These are phyloP conservation scores for Drosophila colorata DNA, from an alignment of 2,888 invertebrate species.

Conservation along the genomic window DNA sequence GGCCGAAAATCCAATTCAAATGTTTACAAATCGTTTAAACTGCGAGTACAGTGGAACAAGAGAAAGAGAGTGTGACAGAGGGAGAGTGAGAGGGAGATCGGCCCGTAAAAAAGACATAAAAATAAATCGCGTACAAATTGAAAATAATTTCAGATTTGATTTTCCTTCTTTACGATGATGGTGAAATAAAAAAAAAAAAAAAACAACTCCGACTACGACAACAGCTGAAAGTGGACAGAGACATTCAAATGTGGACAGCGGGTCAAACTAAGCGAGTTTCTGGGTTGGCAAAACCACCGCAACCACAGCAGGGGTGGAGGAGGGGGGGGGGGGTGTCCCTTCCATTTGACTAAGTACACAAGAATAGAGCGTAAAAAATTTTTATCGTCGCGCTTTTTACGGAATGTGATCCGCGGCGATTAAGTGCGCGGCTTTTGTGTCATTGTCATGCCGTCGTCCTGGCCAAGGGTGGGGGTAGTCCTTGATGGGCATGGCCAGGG, in stretches of 20 bases:
- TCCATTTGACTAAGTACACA: slow-evolving; percentile 80
- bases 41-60: slow-evolving; percentile 40
- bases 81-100: background rate
- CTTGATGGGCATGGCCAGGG: slow-evolving; percentile 19
- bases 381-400: slow-evolving; percentile 83
- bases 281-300: slow-evolving; percentile 18
- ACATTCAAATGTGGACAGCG: slow-evolving; percentile 59
- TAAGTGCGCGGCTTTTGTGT: slow-evolving; percentile 83
- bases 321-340: slow-evolving; percentile 34
- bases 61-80: slow-evolving; percentile 10
- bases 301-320: slow-evolving; percentile 15
- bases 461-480: slow-evolving; percentile 18
- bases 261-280: slow-evolving; percentile 49
- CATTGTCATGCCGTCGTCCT: slow-evolving; percentile 78
- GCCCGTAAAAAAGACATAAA: slow-evolving; percentile 74
- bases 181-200: slow-evolving; percentile 33
- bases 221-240: slow-evolving; percentile 56
- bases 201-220: slow-evolving; percentile 22
- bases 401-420: slow-evolving; percentile 83
- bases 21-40: slow-evolving; percentile 84
- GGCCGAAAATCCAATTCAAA: slow-evolving; percentile 82
- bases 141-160: slow-evolving; percentile 84
- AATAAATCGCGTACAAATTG: slow-evolving; percentile 84
- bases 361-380: slow-evolving; percentile 75
- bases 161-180: slow-evolving; percentile 81